Base-by-base conservation (phyloP, 2,797 vertebrate genomes). In the Diplodus puntazzo region DNA sequence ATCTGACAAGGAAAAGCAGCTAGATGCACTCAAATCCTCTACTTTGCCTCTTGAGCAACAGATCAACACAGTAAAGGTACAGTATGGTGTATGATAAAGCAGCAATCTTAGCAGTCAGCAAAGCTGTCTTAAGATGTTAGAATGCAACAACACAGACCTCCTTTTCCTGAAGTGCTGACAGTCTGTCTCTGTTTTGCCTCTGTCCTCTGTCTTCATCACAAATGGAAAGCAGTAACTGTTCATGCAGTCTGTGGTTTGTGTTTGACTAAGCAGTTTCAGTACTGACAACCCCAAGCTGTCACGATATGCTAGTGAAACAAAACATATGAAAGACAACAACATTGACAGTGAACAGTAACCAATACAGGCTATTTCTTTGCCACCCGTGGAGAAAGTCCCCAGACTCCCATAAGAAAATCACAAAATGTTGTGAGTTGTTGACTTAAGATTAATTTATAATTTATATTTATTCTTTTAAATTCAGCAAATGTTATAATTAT, bases 1-100 rank as follows among this genome's bases (percentile, higher is more conserved):
- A 92, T 95, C 95, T 78, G 95, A 97, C 86, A 98, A 96, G 86
- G 97, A 99, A 91, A 97, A 97, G 85, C 95, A 97, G 84, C 89
- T 99, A 88, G 95, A 95, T 80, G 84, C 68, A 42, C 80, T 97
- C 88, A 97, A 97, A 92, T 90, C 88, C 11, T 95, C 96, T 2
- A 87, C 94, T 54, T 88, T 92, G 75, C 92, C 97, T 77, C 92
- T 97, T 85, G 95, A 97, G 43, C 91, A 94, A 74, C 97, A 99
- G 93, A 97, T 97, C 78, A 93, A 78, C 87, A 94, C 94, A 74
- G 93, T 98, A 14, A 97, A 98, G 98, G 98, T 99, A 92, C 5
- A 45, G 21, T 16, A 34, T 45, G 8, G n/a, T 65, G 39, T 23
- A 45, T 60, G 17, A 21, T 57, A 6, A 67, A 50, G 49, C 11